These are phyloP conservation scores for Sarcophaga rosellei DNA, from an alignment of 2,888 invertebrate genomes.

Conservation along the genomic window DNA sequence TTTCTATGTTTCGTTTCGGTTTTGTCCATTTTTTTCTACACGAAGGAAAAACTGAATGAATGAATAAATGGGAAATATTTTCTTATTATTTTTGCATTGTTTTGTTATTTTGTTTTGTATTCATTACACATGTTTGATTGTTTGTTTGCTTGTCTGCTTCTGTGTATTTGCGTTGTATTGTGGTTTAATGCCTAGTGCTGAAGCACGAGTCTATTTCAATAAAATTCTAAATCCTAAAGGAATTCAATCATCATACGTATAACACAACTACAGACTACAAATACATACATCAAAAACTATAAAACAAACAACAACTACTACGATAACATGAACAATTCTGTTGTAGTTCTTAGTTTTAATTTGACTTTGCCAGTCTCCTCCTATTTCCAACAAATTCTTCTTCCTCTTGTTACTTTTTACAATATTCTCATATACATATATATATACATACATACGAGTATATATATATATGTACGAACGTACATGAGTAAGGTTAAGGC, in stretches of 20 bases:
- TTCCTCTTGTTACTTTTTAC: not conserved
- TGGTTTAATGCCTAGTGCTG: conserved; percentile 24
- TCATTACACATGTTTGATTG: not conserved
- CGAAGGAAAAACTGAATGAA: not conserved
- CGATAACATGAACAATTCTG: not conserved
- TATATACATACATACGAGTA: not conserved
- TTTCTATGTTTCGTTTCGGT: not conserved
- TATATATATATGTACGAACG: not conserved
- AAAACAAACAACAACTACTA: conserved; percentile 3
- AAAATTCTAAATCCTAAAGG: conserved; percentile 54
- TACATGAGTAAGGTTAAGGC: not conserved
- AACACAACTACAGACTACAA: conserved; percentile 31
- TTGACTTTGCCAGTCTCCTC: not conserved
- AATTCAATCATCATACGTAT: conserved; percentile 50
- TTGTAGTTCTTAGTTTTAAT: conserved; percentile 30
- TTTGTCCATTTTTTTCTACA: not conserved
- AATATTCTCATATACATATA: not conserved
- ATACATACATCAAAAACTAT: not conserved
- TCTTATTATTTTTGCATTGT: not conserved
- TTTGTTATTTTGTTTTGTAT: not conserved
- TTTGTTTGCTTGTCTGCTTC: not conserved
- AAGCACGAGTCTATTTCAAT: conserved; percentile 43
- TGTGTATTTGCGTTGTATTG: conserved; percentile 33
- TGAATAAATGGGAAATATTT: not conserved
- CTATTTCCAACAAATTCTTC: not conserved